phyloP scores from a whole-genome alignment of 2,797 vertebrate genomes.

The Anniella stebbinsi region DNA sequence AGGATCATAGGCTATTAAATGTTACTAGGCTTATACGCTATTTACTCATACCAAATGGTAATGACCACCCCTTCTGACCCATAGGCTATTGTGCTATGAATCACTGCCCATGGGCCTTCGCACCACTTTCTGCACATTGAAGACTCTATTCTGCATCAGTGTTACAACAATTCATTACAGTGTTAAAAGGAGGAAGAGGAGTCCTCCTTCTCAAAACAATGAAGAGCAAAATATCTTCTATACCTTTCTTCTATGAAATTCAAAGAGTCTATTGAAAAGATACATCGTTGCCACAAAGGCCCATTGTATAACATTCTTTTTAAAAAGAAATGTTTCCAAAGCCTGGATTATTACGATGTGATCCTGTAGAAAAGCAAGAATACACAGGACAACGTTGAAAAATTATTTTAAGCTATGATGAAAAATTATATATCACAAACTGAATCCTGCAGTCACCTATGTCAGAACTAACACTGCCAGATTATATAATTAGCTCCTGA shows the following conservation, averaged over 20 bases:
- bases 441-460: neutral
- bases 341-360: neutral
- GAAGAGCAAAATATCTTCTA: neutral
- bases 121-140: neutral
- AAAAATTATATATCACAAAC: neutral
- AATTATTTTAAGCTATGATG: neutral
- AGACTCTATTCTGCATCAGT: neutral
- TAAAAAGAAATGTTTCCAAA: neutral
- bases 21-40: too few relatives aligned
- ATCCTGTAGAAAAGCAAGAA: neutral
- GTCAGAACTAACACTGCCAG: neutral
- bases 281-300: neutral
- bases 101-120: neutral
- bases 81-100: neutral
- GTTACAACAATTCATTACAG: neutral
- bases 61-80: neutral
- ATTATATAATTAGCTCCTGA: neutral
- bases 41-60: too few relatives aligned
- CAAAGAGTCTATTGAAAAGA: neutral
- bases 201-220: neutral
- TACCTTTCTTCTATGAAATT: neutral
- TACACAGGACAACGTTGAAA: neutral
- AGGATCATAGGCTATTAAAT: too few relatives aligned
- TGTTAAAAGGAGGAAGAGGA: neutral
- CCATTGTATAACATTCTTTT: neutral